phyloP scores from a whole-genome alignment of 2,113 vertebrate genomes.

The Stercorarius parasiticus region DNA sequence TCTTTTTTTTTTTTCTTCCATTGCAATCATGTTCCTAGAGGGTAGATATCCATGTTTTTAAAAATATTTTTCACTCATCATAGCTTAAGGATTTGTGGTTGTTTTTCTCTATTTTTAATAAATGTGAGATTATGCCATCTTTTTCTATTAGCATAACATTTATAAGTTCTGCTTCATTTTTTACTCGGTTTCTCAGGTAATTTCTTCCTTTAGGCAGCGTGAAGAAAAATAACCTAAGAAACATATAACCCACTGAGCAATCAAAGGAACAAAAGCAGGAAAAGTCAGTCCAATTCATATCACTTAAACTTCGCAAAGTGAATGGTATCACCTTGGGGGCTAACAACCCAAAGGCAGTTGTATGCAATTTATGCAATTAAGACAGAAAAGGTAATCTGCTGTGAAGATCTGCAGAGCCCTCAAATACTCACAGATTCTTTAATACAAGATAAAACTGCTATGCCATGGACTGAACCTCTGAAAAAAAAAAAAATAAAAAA shows the following conservation, averaged over 20 bases:
- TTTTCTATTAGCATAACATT: constrained; percentile 60
- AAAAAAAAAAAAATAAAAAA: not conserved
- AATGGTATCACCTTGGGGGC: not conserved
- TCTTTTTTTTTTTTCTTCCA: not conserved
- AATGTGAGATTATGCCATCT: constrained; percentile 28
- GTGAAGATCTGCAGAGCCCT: not conserved
- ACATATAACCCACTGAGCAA: not conserved
- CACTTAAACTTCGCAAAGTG: not conserved
- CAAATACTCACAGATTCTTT: not conserved
- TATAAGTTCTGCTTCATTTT: constrained; percentile 35
- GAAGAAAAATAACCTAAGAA: not conserved
- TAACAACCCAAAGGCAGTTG: not conserved
- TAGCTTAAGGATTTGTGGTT: constrained; percentile 22
- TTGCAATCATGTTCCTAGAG: not conserved
- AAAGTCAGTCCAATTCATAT: not conserved
- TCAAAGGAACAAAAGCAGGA: constrained; percentile 12
- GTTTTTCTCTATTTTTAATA: constrained; percentile 34
- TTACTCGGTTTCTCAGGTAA: constrained; percentile 36
- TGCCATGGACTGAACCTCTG: not conserved
- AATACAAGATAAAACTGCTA: not conserved
- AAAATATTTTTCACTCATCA: constrained; percentile 32
- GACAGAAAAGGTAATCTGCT: not conserved
- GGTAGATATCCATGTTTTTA: not conserved
- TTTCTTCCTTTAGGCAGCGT: constrained; percentile 32
- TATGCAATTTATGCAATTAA: not conserved